Evolutionary conservation across 1,140 invertebrate genomes (phyloP).

Genomic region (Bombus sibiricus): DNA sequence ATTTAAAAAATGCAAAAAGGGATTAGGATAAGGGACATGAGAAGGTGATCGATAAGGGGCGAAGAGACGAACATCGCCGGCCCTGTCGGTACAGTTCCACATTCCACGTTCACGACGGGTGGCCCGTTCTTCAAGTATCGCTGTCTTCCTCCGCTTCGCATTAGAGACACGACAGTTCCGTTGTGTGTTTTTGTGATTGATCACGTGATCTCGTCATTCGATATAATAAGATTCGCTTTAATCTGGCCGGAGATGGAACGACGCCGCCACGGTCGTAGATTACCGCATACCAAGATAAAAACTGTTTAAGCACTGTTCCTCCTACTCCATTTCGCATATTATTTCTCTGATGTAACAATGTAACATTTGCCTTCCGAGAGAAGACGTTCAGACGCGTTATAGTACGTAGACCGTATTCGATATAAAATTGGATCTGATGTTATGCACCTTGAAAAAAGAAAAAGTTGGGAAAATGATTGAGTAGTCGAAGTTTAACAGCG

Average conservation of each 20-base stretch:
- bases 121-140: slow-evolving; percentile 75
- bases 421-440: no score
- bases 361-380: not conserved
- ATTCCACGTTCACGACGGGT: slow-evolving; percentile 81
- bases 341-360: slow-evolving; percentile 25
- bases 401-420: no score
- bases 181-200: slow-evolving; percentile 82
- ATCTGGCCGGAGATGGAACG: slow-evolving; percentile 68
- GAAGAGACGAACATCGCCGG: slow-evolving; percentile 54
- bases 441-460: no score
- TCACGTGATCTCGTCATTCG: slow-evolving; percentile 79
- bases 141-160: slow-evolving; percentile 71
- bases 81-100: slow-evolving; percentile 79
- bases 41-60: slow-evolving; percentile 55
- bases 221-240: slow-evolving; percentile 82
- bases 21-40: no score
- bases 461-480: no score
- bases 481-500: no score
- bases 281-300: slow-evolving; percentile 53
- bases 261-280: slow-evolving; percentile 32
- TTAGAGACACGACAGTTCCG: slow-evolving; percentile 79
- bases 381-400: not conserved
- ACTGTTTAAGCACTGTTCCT: slow-evolving; percentile 27
- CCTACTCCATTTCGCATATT: slow-evolving; percentile 15
- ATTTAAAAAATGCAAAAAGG: slow-evolving; percentile 2